These are phyloP conservation scores for Maniola hyperantus DNA, from an alignment of 2,888 invertebrate species.

Conservation along the genomic window DNA sequence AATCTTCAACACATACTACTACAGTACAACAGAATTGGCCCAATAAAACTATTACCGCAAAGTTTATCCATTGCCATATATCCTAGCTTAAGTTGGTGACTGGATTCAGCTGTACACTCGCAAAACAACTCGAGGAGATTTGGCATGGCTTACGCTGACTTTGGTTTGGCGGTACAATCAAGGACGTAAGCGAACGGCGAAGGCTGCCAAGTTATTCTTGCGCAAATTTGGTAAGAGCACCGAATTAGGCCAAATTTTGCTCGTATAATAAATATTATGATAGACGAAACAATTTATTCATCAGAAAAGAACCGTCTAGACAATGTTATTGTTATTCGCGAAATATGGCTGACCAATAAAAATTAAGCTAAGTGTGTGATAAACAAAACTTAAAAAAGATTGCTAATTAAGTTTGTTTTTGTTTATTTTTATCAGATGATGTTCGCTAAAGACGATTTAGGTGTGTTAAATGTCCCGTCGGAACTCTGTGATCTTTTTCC, in stretches of 20 bases:
- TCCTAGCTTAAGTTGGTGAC: constrained; percentile 42
- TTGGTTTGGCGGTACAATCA: constrained; percentile 57
- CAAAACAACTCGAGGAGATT: constrained; percentile 67
- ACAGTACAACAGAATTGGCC: constrained; percentile 31
- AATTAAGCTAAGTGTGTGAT: too few species aligned
- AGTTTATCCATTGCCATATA: constrained; percentile 43
- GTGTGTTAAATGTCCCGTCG: too few species aligned
- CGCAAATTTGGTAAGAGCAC: constrained; percentile 41
- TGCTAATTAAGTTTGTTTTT: too few species aligned
- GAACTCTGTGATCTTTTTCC: too few species aligned
- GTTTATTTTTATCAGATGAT: too few species aligned
- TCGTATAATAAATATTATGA: constrained; percentile 24
- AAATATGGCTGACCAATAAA: too few species aligned
- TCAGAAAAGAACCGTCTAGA: constrained; percentile 10
- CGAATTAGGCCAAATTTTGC: constrained; percentile 37
- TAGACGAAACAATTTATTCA: constrained; percentile 29
- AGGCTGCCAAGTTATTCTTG: constrained; percentile 56
- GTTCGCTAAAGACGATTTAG: too few species aligned
- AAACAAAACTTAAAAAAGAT: too few species aligned
- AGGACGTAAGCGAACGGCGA: constrained; percentile 53
- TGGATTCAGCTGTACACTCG: constrained; percentile 45
- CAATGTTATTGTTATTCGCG: not conserved
- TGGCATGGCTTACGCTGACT: constrained; percentile 68
- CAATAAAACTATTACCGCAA: constrained; percentile 41
- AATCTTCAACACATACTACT: constrained; percentile 27